Evolutionary conservation across 1,140 invertebrate species (phyloP), one percentile per base, ranked within the genome.

Genomic region (Ectropis grisescens): DNA sequence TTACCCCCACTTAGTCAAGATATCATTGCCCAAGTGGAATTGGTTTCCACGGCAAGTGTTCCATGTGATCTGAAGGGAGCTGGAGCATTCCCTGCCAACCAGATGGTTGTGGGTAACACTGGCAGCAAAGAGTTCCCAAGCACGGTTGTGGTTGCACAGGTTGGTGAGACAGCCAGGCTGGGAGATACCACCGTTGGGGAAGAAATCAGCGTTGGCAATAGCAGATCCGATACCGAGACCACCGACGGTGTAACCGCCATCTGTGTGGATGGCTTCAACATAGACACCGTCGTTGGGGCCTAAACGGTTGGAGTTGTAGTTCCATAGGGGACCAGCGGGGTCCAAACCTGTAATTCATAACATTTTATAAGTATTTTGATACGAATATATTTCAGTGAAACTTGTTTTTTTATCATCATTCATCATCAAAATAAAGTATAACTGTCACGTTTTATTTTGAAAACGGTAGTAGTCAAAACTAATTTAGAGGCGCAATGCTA

Each of bases 201-300:
- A 94, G 82, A 94, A 93, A 65, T 94, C 92, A 2, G 83, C 86
- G 41, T 90, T 84, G 10, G 33, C 52, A 5, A 69, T 13, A n/a
- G 41, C 8, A 84, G 89, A 39, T 82, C 69, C 13, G 84, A 84
- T 52, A 83, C 83, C 23, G 75, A 68, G 47, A 87, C 88, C 7
- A 82, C 78, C 7, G 75, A 54, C 37, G n/a, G 6, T n/a, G 87
- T 87, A 85, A 3, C 87, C 86, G 10, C 87, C 84, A 45, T 90
- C 89, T 0, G 91, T 92, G 55, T 93, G 91, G 48, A 93, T 90
- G 16, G 87, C 84, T 54, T 93, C 91, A 1, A 87, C 85, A 33
- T 88, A 88, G n/a, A 82, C 66, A 5, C 84, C 86, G 59, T 88
- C 85, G 13, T 48, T 69, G n/a, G 67, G 49, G 2, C 71, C 55